Conservation (phyloP, 2,888 invertebrate species). For the Ceraclea dissimilis region DNA sequence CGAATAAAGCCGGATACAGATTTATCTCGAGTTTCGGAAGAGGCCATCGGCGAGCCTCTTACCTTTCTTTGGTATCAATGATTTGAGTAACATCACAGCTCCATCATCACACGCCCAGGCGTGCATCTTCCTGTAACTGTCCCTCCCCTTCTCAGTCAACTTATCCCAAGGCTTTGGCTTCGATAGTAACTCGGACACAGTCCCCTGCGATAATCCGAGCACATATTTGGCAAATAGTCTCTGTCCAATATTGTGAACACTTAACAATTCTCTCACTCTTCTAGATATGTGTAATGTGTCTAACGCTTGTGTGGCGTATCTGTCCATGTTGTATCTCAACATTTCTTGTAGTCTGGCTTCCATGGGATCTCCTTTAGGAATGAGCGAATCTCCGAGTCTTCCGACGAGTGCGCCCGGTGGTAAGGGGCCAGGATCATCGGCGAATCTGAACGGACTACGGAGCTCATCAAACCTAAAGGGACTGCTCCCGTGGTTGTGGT, state of each 20-base stretch:
- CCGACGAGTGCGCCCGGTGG: slow-evolving; percentile 78
- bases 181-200: slow-evolving; percentile 94
- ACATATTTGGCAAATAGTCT: slow-evolving; percentile 98
- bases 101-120: slow-evolving; percentile 98
- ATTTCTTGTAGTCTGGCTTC: slow-evolving; percentile 89
- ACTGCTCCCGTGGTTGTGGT: slow-evolving; percentile 48
- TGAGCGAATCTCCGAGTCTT: slow-evolving; percentile 79
- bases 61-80: slow-evolving; percentile 97
- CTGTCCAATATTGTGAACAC: slow-evolving; percentile 98
- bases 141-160: slow-evolving; percentile 97
- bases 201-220: slow-evolving; percentile 93
- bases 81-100: slow-evolving; percentile 94
- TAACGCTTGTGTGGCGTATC: slow-evolving; percentile 86
- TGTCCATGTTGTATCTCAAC: slow-evolving; percentile 92
- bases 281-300: slow-evolving; percentile 94
- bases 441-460: slow-evolving; percentile 72
- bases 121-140: slow-evolving; percentile 99
- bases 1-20: slow-evolving; percentile 5
- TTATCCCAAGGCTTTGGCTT: slow-evolving; percentile 99
- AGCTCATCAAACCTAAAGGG: slow-evolving; percentile 80
- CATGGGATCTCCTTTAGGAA: slow-evolving; percentile 90
- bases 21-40: slow-evolving; percentile 27
- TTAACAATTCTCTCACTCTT: slow-evolving; percentile 85
- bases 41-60: slow-evolving; percentile 39
- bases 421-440: slow-evolving; percentile 68